Conservation (phyloP, 2,888 invertebrate species). For the Sicus ferrugineus region DNA sequence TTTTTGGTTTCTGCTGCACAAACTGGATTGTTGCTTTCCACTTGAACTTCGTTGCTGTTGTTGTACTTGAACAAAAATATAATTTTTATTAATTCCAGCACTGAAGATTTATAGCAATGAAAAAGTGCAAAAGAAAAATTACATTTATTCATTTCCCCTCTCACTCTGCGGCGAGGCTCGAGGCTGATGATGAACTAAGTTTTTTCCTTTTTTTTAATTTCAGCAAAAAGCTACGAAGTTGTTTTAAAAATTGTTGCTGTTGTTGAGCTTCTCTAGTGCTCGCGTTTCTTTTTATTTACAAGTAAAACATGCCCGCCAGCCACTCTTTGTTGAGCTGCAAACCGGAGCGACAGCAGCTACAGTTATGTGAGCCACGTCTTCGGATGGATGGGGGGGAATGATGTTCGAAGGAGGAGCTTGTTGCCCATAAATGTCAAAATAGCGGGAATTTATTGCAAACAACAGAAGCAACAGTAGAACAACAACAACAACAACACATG, state of each 20-base stretch:
- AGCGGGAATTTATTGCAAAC: constrained; percentile 34
- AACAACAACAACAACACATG: constrained; percentile 15
- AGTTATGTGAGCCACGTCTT: not conserved
- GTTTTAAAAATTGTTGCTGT: constrained; percentile 32
- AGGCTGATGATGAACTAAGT: constrained; percentile 9
- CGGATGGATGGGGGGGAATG: not conserved
- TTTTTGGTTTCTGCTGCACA: not conserved
- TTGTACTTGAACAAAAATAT: constrained; percentile 5
- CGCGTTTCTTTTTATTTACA: constrained; percentile 17
- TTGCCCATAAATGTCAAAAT: constrained; percentile 32
- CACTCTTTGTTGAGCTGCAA: constrained; percentile 14
- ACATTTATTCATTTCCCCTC: constrained; percentile 4
- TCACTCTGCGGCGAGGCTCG: constrained; percentile 32
- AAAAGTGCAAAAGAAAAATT: constrained; percentile 18
- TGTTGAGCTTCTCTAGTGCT: constrained; percentile 29
- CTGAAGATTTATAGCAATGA: constrained; percentile 19
- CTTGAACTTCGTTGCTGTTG: not conserved
- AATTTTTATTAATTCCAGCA: constrained; percentile 17
- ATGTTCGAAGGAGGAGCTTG: constrained; percentile 4
- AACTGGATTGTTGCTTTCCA: constrained; percentile 5
- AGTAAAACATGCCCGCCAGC: too few relatives aligned
- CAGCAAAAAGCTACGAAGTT: too few relatives aligned
- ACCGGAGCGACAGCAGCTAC: too few relatives aligned
- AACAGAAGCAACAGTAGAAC: constrained; percentile 29
- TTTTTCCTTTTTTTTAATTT: constrained; percentile 24